Conservation (phyloP, 2,113 vertebrate genomes). For the Mormoops blainvillei region DNA sequence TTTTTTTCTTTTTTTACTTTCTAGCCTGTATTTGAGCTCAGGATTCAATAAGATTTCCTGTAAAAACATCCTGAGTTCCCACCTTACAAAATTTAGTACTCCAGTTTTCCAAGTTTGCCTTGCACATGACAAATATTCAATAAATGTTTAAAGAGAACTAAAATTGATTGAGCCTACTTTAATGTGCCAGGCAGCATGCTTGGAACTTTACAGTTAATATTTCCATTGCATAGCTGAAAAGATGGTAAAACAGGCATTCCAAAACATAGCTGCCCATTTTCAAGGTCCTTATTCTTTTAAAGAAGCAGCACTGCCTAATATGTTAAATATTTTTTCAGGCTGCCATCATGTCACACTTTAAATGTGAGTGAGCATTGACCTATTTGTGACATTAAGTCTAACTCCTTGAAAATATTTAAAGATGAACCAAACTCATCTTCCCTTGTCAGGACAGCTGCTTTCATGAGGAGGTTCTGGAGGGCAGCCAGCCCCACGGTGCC, state of each 20-base stretch:
- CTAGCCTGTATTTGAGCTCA: background rate
- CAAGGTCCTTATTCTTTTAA: background rate
- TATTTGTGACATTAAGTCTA: slow-evolving; percentile 25
- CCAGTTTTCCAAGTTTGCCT: background rate
- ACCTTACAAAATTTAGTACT: too few species aligned
- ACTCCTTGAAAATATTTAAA: slow-evolving; percentile 24
- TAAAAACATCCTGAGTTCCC: background rate
- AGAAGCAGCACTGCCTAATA: background rate
- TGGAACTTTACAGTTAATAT: background rate
- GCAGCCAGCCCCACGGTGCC: background rate
- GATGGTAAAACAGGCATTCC: background rate
- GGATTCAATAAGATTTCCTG: background rate
- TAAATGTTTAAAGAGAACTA: background rate
- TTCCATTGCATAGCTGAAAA: background rate
- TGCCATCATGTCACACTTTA: background rate
- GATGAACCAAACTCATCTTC: slow-evolving; percentile 24
- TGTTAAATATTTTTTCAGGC: background rate
- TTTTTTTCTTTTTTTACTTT: background rate
- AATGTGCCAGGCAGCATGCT: background rate
- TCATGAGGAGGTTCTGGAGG: slow-evolving; percentile 39
- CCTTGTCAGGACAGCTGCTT: slow-evolving; percentile 41
- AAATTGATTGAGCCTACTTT: background rate
- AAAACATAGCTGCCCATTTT: background rate
- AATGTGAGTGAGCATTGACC: slow-evolving; percentile 30
- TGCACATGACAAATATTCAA: background rate